Percentiles rank a stretch among this genome's conserved stretches.
These are phyloP conservation scores for Centropus bengalensis DNA, from an alignment of 2,113 vertebrate species.

Conservation along the genomic window DNA sequence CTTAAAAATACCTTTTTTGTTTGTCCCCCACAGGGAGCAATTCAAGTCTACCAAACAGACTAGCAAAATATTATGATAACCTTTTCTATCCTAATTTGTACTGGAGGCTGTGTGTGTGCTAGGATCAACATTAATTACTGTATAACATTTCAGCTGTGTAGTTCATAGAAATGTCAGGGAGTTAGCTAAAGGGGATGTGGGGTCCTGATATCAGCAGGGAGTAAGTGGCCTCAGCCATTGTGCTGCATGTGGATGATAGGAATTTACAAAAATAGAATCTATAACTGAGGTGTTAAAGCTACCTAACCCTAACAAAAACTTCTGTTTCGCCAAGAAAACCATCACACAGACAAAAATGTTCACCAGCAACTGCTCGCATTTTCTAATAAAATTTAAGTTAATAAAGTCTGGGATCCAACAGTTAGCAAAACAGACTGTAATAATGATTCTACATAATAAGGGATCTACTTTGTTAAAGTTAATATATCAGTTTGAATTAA, in stretches of 20 bases:
- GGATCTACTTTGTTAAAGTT: constrained; percentile 81
- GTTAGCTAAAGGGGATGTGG: constrained; percentile 76
- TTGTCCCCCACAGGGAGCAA: constrained; percentile 81
- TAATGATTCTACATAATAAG: constrained; percentile 74
- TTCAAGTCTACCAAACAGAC: constrained; percentile 84
- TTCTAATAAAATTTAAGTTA: constrained; percentile 71
- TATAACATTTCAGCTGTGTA: constrained; percentile 86
- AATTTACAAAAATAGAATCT: constrained; percentile 72
- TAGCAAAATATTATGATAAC: constrained; percentile 94
- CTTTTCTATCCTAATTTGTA: constrained; percentile 93
- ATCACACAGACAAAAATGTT: background rate
- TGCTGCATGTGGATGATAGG: constrained; percentile 62
- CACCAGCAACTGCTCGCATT: constrained; percentile 35
- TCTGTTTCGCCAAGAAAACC: constrained; percentile 38
- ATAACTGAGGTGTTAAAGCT: constrained; percentile 64
- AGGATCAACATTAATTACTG: constrained; percentile 91
- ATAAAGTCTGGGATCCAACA: constrained; percentile 67
- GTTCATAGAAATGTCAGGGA: constrained; percentile 86
- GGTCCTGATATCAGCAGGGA: constrained; percentile 71
- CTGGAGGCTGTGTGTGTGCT: constrained; percentile 84
- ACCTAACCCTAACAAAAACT: constrained; percentile 68
- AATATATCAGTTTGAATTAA: constrained; percentile 84
- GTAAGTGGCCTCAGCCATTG: constrained; percentile 60
- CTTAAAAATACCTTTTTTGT: constrained; percentile 76
- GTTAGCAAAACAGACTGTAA: constrained; percentile 71